Evolutionary conservation across 2,113 vertebrate genomes (phyloP).

Genomic region (Chionis minor): DNA sequence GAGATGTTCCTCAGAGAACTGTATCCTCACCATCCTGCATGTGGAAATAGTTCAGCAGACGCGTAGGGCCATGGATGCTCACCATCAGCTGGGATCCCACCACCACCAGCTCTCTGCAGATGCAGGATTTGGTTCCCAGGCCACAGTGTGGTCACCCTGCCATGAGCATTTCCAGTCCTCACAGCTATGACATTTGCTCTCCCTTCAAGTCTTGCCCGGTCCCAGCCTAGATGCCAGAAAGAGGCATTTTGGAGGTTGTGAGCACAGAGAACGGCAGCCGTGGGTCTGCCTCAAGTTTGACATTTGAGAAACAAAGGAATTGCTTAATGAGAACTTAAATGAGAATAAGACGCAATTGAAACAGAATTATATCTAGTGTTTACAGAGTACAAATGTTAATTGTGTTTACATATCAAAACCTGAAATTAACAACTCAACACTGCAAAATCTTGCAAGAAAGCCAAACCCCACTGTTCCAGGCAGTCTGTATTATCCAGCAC

Average conservation of each 20-base stretch:
- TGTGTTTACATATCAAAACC: neutral
- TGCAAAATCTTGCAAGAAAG: neutral
- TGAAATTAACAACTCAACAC: neutral
- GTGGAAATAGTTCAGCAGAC: neutral
- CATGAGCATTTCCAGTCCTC: neutral
- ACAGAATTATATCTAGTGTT: neutral
- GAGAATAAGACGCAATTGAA: neutral
- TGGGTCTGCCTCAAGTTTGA: neutral
- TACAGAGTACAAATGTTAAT: constrained; percentile 16
- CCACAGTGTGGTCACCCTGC: neutral
- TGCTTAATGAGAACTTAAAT: neutral
- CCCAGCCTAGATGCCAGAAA: neutral
- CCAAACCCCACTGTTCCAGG: neutral
- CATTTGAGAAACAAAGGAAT: constrained; percentile 19
- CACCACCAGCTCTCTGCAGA: neutral
- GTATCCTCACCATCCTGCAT: neutral
- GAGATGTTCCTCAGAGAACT: neutral
- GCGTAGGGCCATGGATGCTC: neutral
- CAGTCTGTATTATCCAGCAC: neutral
- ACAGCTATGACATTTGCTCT: neutral
- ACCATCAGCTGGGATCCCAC: neutral
- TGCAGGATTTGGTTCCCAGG: neutral
- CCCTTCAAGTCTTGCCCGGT: neutral
- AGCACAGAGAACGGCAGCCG: rapidly evolving
- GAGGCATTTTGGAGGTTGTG: neutral